phyloP scores from a whole-genome alignment of 2,888 invertebrate genomes.

The Tenthredo scrophulariae region DNA sequence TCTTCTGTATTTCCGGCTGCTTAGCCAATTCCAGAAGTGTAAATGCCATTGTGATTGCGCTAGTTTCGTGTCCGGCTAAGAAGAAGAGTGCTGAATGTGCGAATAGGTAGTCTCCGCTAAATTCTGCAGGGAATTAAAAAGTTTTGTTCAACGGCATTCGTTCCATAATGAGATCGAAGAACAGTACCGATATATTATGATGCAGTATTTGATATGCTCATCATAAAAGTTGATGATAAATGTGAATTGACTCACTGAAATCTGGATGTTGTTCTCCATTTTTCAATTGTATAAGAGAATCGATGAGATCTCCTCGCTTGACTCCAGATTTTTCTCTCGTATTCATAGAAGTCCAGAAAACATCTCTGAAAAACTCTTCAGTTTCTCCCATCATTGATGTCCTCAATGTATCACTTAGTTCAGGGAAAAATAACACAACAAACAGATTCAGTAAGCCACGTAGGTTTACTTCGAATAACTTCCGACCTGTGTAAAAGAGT shows the following conservation, averaged over 20 bases:
- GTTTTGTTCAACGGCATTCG: background rate
- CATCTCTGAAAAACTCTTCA: constrained; percentile 65
- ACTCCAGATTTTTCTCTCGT: constrained; percentile 62
- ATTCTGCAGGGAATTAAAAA: constrained; percentile 59
- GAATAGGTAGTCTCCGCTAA: constrained; percentile 67
- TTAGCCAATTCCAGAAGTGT: constrained; percentile 68
- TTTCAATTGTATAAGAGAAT: constrained; percentile 67
- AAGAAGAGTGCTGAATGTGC: constrained; percentile 71
- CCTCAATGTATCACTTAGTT: constrained; percentile 51
- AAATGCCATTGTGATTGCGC: constrained; percentile 65
- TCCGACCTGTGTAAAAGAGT: constrained; percentile 10
- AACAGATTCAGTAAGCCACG: constrained; percentile 54
- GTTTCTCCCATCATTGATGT: constrained; percentile 59
- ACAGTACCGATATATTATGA: background rate
- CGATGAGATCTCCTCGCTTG: constrained; percentile 71
- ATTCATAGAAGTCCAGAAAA: constrained; percentile 71
- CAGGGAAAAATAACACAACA: constrained; percentile 68
- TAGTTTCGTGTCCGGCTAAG: constrained; percentile 69
- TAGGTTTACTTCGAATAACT: background rate
- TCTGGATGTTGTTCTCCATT: constrained; percentile 62
- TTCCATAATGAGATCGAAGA: background rate
- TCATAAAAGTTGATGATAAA: background rate
- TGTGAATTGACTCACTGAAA: constrained; percentile 63
- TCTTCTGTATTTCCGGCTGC: constrained; percentile 66
- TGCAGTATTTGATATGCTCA: background rate